These are phyloP conservation scores for Chroicocephalus ridibundus DNA, from an alignment of 2,113 vertebrate species.

Conservation along the genomic window DNA sequence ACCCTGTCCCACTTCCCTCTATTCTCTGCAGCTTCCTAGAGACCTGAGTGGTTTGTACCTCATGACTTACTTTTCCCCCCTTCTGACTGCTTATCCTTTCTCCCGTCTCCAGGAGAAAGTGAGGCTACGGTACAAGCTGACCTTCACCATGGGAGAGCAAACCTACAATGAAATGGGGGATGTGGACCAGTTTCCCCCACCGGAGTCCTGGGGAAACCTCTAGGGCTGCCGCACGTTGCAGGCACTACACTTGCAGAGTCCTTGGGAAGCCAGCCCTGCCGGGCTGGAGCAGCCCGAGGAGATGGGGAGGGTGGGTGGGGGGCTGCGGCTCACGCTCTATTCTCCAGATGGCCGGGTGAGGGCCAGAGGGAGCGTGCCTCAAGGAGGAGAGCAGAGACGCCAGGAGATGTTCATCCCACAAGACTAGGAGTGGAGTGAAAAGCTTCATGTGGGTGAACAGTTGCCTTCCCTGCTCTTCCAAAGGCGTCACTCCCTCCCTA, in stretches of 20 bases:
- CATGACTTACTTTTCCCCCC: neutral
- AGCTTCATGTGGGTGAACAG: neutral
- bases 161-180: constrained; percentile 91
- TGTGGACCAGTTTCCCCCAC: constrained; percentile 93
- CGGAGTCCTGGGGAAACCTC: constrained; percentile 90
- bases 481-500: neutral
- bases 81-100: neutral
- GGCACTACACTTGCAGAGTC: constrained; percentile 21
- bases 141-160: constrained; percentile 88
- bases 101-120: constrained; percentile 88
- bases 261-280: neutral
- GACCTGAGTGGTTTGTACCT: neutral
- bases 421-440: neutral
- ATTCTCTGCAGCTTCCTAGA: neutral
- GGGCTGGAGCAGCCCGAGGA: constrained; percentile 26
- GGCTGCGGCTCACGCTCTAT: neutral
- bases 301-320: neutral
- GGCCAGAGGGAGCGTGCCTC: neutral
- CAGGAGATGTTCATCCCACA: neutral
- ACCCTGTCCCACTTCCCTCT: neutral
- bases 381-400: constrained; percentile 11
- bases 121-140: constrained; percentile 93
- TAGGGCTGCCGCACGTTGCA: constrained; percentile 51
- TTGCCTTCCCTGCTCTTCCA: constrained; percentile 50
- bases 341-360: neutral